phyloP scores from a whole-genome alignment of 2,888 invertebrate genomes.

The Nemotelus nigrinus region DNA sequence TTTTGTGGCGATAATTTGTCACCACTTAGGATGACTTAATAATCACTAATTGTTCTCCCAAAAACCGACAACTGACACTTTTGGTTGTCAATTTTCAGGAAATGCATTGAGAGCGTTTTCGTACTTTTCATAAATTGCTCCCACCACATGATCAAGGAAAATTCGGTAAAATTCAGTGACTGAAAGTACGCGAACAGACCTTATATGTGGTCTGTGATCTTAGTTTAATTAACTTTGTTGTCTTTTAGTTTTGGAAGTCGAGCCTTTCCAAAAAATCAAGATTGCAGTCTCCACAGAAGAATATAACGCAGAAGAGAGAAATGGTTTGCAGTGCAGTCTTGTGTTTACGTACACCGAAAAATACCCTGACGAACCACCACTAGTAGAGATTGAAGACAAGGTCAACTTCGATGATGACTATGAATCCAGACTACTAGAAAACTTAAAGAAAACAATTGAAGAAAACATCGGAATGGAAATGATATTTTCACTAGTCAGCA shows the following conservation, averaged over 20 bases:
- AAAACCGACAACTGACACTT: neutral
- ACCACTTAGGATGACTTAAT: too few species aligned
- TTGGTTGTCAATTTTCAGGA: too few species aligned
- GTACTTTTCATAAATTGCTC: too few species aligned
- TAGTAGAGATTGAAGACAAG: slow-evolving; percentile 79
- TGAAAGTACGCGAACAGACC: neutral
- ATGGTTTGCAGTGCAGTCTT: slow-evolving; percentile 78
- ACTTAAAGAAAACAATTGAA: slow-evolving; percentile 71
- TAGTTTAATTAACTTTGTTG: neutral
- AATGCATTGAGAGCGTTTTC: too few species aligned
- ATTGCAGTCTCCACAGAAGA: slow-evolving; percentile 86
- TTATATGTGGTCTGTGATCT: slow-evolving; percentile 32
- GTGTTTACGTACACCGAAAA: slow-evolving; percentile 85
- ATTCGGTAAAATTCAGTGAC: too few species aligned
- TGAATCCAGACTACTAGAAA: slow-evolving; percentile 71
- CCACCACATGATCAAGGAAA: too few species aligned
- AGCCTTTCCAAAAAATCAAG: slow-evolving; percentile 80
- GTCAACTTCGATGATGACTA: slow-evolving; percentile 81
- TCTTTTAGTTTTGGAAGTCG: slow-evolving; percentile 74
- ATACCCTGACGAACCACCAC: slow-evolving; percentile 89
- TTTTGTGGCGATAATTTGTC: too few species aligned
- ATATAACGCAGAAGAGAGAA: slow-evolving; percentile 72
- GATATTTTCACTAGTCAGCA: slow-evolving; percentile 94
- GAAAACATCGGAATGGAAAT: slow-evolving; percentile 97
- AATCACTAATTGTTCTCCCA: too few species aligned